Conservation (phyloP, 2,797 vertebrate genomes). For the Pangasius djambal region DNA sequence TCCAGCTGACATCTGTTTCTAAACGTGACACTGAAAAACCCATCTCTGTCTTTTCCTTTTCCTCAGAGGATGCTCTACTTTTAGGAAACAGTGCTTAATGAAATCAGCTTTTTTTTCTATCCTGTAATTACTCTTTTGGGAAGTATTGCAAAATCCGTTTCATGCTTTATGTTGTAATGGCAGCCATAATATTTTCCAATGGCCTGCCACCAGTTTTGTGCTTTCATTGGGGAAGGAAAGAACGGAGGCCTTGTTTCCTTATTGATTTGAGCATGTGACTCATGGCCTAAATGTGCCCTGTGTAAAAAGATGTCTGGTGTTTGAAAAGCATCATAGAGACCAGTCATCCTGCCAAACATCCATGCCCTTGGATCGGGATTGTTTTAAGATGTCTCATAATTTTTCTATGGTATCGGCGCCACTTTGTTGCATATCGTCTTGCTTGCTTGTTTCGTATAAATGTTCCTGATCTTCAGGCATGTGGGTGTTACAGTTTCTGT, state of each 20-base stretch:
- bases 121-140: conserved; percentile 64
- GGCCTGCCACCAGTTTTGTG: conserved; percentile 35
- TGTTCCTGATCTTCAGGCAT: neutral
- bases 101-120: conserved; percentile 58
- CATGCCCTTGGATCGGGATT: neutral
- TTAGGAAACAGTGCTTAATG: conserved; percentile 66
- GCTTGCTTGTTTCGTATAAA: neutral
- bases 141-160: conserved; percentile 67
- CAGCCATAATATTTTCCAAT: conserved; percentile 68
- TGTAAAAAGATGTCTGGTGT: conserved; percentile 18
- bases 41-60: conserved; percentile 25
- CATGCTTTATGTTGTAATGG: conserved; percentile 51
- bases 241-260: conserved; percentile 19
- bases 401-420: neutral
- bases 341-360: neutral
- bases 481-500: conserved; percentile 8
- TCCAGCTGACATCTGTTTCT: conserved; percentile 49
- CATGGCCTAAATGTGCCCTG: conserved; percentile 21
- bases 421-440: neutral
- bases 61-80: conserved; percentile 43
- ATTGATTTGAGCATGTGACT: conserved; percentile 46
- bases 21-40: conserved; percentile 20
- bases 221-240: conserved; percentile 10
- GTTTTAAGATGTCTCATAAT: neutral
- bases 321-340: neutral